phyloP scores from a whole-genome alignment of 2,888 invertebrate species.

The Ashinkailepas kermadecensis region DNA sequence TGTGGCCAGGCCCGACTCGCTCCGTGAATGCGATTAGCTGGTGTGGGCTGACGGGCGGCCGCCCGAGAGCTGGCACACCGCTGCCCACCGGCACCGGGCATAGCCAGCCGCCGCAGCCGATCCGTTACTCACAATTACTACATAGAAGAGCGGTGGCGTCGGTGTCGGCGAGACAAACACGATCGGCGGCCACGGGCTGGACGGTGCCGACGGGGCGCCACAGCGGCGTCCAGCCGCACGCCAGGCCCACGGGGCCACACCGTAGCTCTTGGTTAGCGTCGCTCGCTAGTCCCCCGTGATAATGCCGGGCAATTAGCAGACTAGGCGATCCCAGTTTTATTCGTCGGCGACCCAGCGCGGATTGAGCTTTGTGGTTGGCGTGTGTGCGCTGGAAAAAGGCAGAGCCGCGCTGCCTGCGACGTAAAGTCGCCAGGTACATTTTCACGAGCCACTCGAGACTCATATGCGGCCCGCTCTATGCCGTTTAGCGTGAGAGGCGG shows the following conservation, averaged over 20 bases:
- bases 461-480: not conserved
- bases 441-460: not conserved
- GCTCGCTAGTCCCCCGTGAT: not conserved
- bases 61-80: no score
- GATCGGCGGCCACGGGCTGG: no score
- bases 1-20: no score
- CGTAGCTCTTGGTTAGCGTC: constrained; percentile 10
- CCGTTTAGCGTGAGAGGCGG: not conserved
- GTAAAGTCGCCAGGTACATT: not conserved
- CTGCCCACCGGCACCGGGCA: no score
- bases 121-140: not conserved
- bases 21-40: no score
- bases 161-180: no score
- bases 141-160: not conserved
- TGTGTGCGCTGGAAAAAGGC: not conserved
- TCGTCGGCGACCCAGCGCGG: not conserved
- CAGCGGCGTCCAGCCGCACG: not conserved
- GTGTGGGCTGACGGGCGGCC: no score
- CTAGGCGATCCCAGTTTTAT: not conserved
- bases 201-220: not conserved
- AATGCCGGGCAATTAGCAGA: not conserved
- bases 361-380: not conserved
- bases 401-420: not conserved
- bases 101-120: not conserved
- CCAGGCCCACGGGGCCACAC: not conserved